phyloP scores from a whole-genome alignment of 1,140 invertebrate species.

The Drosophila asahinai region DNA sequence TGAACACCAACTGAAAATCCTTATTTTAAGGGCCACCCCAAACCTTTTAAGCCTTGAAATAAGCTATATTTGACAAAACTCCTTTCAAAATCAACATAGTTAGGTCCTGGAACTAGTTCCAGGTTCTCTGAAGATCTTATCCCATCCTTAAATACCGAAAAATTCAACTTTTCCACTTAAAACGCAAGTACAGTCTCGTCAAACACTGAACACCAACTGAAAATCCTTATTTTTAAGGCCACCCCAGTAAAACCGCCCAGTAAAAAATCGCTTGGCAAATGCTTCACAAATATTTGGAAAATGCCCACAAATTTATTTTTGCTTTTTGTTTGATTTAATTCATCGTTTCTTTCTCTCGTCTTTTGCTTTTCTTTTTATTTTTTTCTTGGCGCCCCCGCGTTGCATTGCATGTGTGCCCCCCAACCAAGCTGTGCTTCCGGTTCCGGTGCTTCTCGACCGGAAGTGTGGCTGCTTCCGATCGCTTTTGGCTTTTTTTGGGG shows the following conservation, averaged over 20 bases:
- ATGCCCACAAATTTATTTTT: slow-evolving; percentile 80
- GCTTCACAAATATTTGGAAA: slow-evolving; percentile 83
- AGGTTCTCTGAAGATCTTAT: no score
- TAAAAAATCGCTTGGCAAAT: slow-evolving; percentile 45
- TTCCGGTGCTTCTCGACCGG: slow-evolving; percentile 9
- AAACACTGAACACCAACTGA: background rate
- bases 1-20: background rate
- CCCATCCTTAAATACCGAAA: no score
- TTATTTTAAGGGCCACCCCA: background rate
- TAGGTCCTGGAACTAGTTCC: no score
- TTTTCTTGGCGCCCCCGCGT: slow-evolving; percentile 13
- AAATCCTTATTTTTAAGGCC: background rate
- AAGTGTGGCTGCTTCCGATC: background rate
- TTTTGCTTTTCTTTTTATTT: slow-evolving; percentile 10
- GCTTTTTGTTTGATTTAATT: slow-evolving; percentile 51
- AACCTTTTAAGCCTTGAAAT: no score
- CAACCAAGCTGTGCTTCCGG: background rate
- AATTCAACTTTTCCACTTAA: no score
- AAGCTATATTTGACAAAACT: no score
- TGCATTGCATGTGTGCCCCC: slow-evolving; percentile 7
- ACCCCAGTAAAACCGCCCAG: slow-evolving; percentile 8
- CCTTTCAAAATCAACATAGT: no score
- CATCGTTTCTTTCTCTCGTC: slow-evolving; percentile 26
- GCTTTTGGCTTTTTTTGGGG: background rate
- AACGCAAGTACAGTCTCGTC: background rate